Conservation (phyloP, 2,113 vertebrate species). For the Sinocyclocheilus grahami region DNA sequence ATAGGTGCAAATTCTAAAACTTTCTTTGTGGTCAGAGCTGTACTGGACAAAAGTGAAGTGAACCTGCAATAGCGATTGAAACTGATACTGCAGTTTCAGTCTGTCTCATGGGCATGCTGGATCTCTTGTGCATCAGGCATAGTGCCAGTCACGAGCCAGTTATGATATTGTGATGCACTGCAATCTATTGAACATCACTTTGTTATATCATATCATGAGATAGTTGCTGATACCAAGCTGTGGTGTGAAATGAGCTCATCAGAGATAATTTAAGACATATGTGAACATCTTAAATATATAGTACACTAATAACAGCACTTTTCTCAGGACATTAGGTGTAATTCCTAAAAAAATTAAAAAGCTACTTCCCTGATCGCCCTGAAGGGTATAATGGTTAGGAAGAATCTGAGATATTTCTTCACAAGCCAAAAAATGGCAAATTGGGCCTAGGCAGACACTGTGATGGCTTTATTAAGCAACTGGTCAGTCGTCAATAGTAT, state of each 20-base stretch:
- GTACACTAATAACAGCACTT: neutral
- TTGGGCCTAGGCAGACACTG: neutral
- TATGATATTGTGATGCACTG: neutral
- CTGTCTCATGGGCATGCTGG: neutral
- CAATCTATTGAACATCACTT: neutral
- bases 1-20: too few species aligned
- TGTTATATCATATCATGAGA: neutral
- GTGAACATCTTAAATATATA: neutral
- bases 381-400: neutral
- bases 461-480: constrained; percentile 26
- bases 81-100: neutral
- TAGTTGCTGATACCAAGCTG: neutral
- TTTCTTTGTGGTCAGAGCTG: neutral
- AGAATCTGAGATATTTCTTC: neutral
- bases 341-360: neutral
- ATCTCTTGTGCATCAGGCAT: neutral
- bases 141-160: neutral
- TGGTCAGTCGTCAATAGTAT: neutral
- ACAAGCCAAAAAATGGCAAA: neutral
- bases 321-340: neutral
- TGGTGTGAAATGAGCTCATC: neutral
- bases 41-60: neutral
- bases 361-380: neutral
- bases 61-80: neutral
- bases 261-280: neutral